Evolutionary conservation across 2,888 invertebrate genomes (phyloP).

Genomic region (Diogma glabrata): DNA sequence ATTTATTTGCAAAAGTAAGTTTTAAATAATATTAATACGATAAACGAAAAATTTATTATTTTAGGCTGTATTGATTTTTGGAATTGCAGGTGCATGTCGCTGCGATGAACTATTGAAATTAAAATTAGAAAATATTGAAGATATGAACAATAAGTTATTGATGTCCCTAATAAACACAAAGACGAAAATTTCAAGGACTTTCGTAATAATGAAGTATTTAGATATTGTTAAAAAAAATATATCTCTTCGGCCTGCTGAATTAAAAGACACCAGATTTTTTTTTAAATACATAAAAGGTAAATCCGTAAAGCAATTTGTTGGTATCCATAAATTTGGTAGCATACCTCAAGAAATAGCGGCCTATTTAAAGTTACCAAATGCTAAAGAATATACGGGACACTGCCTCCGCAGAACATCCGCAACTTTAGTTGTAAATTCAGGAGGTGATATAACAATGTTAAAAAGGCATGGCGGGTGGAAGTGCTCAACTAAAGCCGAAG

Average conservation of each 20-base stretch:
- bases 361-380: background rate
- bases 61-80: background rate
- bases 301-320: background rate
- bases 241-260: too few relatives aligned
- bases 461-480: background rate
- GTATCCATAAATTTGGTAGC: conserved; percentile 1
- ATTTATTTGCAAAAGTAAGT: background rate
- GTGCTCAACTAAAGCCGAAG: background rate
- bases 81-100: background rate
- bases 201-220: too few relatives aligned
- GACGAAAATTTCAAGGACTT: too few relatives aligned
- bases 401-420: background rate
- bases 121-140: too few relatives aligned
- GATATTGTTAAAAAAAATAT: too few relatives aligned
- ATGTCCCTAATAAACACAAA: too few relatives aligned
- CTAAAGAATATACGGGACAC: background rate
- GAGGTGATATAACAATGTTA: background rate
- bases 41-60: too few relatives aligned
- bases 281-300: conserved; percentile 1
- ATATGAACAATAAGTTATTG: too few relatives aligned
- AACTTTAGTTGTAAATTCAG: background rate
- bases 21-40: too few relatives aligned
- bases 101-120: background rate
- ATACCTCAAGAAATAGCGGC: background rate
- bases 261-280: too few relatives aligned